Evolutionary conservation across 2,113 vertebrate genomes (phyloP).

Genomic region (Epinephelus fuscoguttatus): DNA sequence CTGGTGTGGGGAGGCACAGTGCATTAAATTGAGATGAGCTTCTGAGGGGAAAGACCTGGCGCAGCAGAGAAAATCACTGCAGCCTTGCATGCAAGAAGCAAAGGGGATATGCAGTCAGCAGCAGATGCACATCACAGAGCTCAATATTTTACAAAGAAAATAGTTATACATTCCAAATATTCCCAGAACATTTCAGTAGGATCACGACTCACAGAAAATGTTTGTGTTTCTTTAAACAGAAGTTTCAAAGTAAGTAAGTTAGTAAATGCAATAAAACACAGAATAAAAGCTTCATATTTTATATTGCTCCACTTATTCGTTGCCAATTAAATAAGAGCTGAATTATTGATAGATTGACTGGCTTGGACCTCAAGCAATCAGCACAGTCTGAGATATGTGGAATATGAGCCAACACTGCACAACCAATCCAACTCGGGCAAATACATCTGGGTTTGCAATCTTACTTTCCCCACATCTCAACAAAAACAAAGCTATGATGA

Average conservation of each 20-base stretch:
- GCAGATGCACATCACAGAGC: neutral
- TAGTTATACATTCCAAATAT: neutral
- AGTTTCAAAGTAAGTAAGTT: neutral
- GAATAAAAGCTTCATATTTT: neutral
- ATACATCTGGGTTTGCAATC: conserved; percentile 9
- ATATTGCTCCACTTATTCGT: conserved; percentile 2
- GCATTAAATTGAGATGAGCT: conserved; percentile 55
- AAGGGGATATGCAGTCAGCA: conserved; percentile 1
- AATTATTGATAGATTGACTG: conserved; percentile 32
- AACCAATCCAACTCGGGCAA: neutral
- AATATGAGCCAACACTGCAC: conserved; percentile 12
- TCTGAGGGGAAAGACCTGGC: conserved; percentile 12
- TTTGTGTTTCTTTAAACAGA: neutral
- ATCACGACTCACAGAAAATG: neutral
- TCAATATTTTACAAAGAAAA: neutral
- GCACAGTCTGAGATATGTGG: conserved; percentile 10
- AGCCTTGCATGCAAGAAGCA: conserved; percentile 15
- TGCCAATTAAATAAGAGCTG: conserved; percentile 11
- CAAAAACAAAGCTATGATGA: neutral
- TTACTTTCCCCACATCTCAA: conserved; percentile 6
- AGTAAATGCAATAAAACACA: neutral
- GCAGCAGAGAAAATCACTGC: conserved; percentile 29
- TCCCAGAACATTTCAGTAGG: neutral
- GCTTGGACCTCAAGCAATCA: conserved; percentile 19
- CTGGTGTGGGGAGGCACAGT: conserved; percentile 77